Evolutionary conservation across 1,140 invertebrate genomes (phyloP).

Genomic region (Solen grandis): DNA sequence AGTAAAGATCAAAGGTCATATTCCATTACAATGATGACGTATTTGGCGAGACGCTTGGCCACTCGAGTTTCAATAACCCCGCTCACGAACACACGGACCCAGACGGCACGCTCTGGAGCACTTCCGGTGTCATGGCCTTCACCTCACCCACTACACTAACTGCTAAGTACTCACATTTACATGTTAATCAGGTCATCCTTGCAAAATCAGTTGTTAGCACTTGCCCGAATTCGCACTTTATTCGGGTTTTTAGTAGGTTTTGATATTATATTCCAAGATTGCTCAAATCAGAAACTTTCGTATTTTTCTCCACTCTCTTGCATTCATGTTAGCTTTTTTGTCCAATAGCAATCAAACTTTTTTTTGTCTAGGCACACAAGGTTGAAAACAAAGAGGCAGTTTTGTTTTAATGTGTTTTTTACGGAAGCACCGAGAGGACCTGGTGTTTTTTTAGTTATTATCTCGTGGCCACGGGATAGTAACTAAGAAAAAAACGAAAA

Average conservation of each 20-base stretch:
- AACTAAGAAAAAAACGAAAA: too few species aligned
- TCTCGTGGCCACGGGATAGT: too few species aligned
- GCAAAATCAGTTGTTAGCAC: neutral
- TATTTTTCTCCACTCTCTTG: too few species aligned
- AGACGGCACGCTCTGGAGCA: constrained; percentile 53
- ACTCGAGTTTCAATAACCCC: constrained; percentile 41
- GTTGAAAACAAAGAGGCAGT: too few species aligned
- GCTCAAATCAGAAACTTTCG: too few species aligned
- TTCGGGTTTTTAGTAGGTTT: neutral
- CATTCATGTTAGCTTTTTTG: too few species aligned
- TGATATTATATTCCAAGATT: neutral
- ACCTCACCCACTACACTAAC: constrained; percentile 4
- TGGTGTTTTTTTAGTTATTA: too few species aligned
- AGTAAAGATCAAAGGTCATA: constrained; percentile 14
- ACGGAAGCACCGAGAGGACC: too few species aligned
- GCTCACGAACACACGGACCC: constrained; percentile 51
- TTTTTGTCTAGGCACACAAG: too few species aligned
- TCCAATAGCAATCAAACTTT: too few species aligned
- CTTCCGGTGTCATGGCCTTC: constrained; percentile 13
- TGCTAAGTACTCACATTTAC: neutral
- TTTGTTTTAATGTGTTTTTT: too few species aligned
- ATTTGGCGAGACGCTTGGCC: neutral
- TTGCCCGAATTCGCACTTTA: neutral
- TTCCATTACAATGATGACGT: constrained; percentile 26
- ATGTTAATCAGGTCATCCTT: neutral